Percentiles rank a stretch among this genome's conserved stretches.
These are phyloP conservation scores for Baryphthengus martii DNA, from an alignment of 2,113 vertebrate genomes.

Conservation along the genomic window DNA sequence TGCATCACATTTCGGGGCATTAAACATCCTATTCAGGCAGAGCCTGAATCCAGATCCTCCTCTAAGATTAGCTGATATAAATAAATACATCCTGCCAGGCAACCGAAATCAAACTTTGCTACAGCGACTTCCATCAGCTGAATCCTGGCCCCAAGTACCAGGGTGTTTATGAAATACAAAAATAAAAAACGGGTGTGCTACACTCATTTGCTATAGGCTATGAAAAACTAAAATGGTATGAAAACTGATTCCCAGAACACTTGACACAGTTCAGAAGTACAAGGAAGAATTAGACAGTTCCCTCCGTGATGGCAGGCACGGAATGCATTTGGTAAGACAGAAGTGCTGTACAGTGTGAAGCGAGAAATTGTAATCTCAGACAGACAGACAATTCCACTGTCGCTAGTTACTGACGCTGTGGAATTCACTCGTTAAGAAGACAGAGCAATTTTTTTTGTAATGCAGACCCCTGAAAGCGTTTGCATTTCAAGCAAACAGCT, in stretches of 20 bases:
- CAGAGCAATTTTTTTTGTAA: not conserved
- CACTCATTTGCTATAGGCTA: not conserved
- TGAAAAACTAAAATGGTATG: not conserved
- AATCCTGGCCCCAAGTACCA: not conserved
- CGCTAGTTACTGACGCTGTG: not conserved
- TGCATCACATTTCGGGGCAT: not conserved
- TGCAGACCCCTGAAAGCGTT: not conserved
- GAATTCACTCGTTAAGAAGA: not conserved
- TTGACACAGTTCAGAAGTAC: not conserved
- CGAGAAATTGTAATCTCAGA: not conserved
- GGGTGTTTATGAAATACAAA: not conserved
- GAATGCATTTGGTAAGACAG: not conserved
- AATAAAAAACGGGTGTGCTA: not conserved
- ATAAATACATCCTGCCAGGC: not conserved
- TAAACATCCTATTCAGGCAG: fast-evolving
- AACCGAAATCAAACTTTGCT: not conserved
- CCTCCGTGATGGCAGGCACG: not conserved
- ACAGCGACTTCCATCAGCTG: not conserved
- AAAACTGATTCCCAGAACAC: not conserved
- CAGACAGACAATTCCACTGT: not conserved
- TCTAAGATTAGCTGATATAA: not conserved
- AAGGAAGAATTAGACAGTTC: not conserved
- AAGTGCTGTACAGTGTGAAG: not conserved
- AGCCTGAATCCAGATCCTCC: not conserved
- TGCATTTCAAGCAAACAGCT: slow-evolving; percentile 44